A percentile compares a stretch with the other conserved stretches of the same genome.
phyloP scores from a whole-genome alignment of 1,140 invertebrate species.

The Amphibalanus amphitrite region DNA sequence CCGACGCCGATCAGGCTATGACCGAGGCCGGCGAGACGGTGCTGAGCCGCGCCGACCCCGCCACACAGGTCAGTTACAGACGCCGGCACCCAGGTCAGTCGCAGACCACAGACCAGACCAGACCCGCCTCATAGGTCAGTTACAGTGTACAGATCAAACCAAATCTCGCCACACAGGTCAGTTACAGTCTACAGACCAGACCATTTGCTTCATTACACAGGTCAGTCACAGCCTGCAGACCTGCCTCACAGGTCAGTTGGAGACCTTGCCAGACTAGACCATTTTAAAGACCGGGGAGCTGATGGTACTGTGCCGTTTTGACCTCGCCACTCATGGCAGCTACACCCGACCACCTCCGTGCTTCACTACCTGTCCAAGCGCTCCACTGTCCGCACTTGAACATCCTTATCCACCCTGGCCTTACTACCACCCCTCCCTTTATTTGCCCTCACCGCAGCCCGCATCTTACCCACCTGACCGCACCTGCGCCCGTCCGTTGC shows the following conservation, averaged over 20 bases:
- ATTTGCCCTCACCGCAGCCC: neutral
- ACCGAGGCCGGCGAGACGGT: slow-evolving; percentile 29
- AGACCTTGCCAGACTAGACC: neutral
- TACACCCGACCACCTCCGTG: neutral
- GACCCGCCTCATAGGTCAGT: too few relatives aligned
- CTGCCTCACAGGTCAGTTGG: too few relatives aligned
- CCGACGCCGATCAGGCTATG: neutral
- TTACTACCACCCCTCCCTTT: neutral
- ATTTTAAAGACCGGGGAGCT: too few relatives aligned
- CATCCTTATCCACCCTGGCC: neutral
- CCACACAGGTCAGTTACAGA: slow-evolving; percentile 32
- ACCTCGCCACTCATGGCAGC: neutral
- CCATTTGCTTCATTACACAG: too few relatives aligned
- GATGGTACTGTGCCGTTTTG: too few relatives aligned
- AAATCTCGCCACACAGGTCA: too few relatives aligned
- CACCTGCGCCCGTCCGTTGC: too few relatives aligned
- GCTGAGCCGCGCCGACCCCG: slow-evolving; percentile 44
- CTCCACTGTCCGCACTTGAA: neutral
- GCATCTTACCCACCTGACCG: slow-evolving; percentile 1
- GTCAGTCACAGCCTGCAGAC: too few relatives aligned
- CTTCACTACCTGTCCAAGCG: neutral
- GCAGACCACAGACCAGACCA: neutral
- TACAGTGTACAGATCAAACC: too few relatives aligned
- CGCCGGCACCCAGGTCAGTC: neutral
- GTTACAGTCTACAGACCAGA: too few relatives aligned